phyloP scores from a whole-genome alignment of 2,113 vertebrate genomes.

The Heteronetta atricapilla region DNA sequence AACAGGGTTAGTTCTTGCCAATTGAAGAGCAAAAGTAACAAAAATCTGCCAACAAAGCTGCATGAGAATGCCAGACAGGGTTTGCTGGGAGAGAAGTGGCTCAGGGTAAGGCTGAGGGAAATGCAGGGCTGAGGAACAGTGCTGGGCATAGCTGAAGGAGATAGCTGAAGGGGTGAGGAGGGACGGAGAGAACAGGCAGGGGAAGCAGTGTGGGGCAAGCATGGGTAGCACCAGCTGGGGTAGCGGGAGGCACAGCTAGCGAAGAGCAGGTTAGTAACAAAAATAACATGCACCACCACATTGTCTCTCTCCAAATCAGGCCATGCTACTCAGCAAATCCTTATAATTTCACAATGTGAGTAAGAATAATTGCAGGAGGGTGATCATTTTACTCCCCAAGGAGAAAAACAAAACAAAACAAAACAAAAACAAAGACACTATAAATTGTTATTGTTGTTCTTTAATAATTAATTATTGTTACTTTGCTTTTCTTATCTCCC shows the following conservation, averaged over 20 bases:
- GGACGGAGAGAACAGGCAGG: not conserved
- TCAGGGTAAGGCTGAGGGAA: not conserved
- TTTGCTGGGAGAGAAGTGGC: not conserved
- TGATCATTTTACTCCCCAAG: not conserved
- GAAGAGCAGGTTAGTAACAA: not conserved
- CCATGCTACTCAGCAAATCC: not conserved
- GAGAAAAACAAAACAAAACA: no score
- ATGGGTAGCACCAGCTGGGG: fast-evolving
- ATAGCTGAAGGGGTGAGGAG: not conserved
- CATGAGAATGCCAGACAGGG: not conserved
- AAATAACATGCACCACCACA: not conserved
- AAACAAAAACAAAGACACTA: not conserved
- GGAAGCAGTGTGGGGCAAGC: not conserved
- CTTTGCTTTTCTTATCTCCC: not conserved
- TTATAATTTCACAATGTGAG: not conserved
- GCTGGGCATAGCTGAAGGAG: not conserved
- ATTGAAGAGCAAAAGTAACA: not conserved
- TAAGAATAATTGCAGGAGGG: not conserved
- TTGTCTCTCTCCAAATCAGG: not conserved
- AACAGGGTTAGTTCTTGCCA: not conserved
- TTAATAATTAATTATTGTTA: not conserved
- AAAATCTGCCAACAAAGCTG: not conserved
- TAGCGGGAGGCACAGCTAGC: not conserved
- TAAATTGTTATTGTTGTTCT: not conserved
- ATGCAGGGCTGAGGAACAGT: not conserved